Evolutionary conservation across 2,113 vertebrate species (phyloP).

Genomic region (Pteruthius melanotis): DNA sequence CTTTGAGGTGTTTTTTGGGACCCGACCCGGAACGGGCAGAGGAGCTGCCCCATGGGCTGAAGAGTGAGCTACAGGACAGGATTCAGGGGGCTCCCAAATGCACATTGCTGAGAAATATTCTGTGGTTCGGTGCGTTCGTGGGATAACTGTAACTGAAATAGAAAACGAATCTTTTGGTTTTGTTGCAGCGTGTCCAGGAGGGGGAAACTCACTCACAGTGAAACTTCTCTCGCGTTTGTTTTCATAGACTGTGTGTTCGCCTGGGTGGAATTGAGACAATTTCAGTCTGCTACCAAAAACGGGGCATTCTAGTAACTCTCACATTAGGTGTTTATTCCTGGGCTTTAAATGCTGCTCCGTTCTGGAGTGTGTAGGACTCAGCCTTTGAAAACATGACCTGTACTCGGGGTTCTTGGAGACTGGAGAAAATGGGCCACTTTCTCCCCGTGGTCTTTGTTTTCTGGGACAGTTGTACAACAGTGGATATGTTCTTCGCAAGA

Average conservation of each 20-base stretch:
- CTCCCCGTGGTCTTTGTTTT: slow-evolving; percentile 77
- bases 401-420: slow-evolving; percentile 42
- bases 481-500: background rate
- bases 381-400: slow-evolving; percentile 43
- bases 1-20: slow-evolving; percentile 7
- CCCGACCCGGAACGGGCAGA: background rate
- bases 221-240: background rate
- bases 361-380: background rate
- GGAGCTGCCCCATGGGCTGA: background rate
- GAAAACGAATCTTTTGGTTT: background rate
- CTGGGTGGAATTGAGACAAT: background rate
- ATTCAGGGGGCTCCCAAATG: background rate
- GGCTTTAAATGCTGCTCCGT: background rate
- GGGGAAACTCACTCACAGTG: slow-evolving; percentile 12
- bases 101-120: background rate
- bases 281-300: background rate
- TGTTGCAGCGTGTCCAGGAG: slow-evolving; percentile 21
- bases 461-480: slow-evolving; percentile 70
- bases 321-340: fast-evolving
- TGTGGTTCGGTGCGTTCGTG: background rate
- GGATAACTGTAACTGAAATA: background rate
- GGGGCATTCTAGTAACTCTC: background rate
- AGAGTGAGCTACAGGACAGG: background rate
- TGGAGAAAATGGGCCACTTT: slow-evolving; percentile 72
- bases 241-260: background rate